phyloP scores from a whole-genome alignment of 1,140 invertebrate species.

The Thalassaphorura encarpata region DNA sequence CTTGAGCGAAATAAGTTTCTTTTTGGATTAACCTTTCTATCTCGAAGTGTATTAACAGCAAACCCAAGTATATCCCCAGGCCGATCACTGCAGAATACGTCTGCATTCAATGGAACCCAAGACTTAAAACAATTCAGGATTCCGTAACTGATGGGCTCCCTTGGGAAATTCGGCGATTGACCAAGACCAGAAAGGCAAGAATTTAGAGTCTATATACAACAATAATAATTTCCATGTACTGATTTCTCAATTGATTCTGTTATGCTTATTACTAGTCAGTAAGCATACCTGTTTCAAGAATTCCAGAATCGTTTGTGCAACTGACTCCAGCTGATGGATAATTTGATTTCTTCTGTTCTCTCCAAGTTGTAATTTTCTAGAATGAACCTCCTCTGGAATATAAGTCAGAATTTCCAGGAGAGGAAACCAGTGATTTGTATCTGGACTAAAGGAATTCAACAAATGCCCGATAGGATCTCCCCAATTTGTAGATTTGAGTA shows the following conservation, averaged over 20 bases:
- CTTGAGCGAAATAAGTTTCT: neutral
- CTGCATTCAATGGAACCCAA: conserved; percentile 30
- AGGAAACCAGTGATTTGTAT: conserved; percentile 55
- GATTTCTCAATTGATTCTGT: neutral
- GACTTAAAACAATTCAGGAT: conserved; percentile 30
- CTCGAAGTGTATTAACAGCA: conserved; percentile 31
- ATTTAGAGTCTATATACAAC: conserved; percentile 1
- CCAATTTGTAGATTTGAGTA: conserved; percentile 90
- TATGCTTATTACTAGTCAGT: conserved; percentile 30
- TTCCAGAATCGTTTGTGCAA: conserved; percentile 39
- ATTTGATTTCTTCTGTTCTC: conserved; percentile 80
- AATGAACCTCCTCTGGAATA: conserved; percentile 91
- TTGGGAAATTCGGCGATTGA: conserved; percentile 13
- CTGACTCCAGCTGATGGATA: conserved; percentile 55
- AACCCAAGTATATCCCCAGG: conserved; percentile 25
- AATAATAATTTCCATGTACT: no score
- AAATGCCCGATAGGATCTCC: conserved; percentile 75
- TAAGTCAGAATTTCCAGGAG: conserved; percentile 85
- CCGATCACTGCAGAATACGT: conserved; percentile 22
- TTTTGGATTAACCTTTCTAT: conserved; percentile 25
- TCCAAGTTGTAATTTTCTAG: conserved; percentile 69
- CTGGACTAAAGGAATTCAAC: conserved; percentile 53
- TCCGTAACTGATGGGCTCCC: conserved; percentile 17
- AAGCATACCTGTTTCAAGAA: conserved; percentile 28
- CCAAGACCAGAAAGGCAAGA: neutral